A percentile compares a stretch with the other conserved stretches of the same genome.
Evolutionary conservation across 1,140 invertebrate genomes (phyloP).

Genomic region (Anadara kagoshimensis): DNA sequence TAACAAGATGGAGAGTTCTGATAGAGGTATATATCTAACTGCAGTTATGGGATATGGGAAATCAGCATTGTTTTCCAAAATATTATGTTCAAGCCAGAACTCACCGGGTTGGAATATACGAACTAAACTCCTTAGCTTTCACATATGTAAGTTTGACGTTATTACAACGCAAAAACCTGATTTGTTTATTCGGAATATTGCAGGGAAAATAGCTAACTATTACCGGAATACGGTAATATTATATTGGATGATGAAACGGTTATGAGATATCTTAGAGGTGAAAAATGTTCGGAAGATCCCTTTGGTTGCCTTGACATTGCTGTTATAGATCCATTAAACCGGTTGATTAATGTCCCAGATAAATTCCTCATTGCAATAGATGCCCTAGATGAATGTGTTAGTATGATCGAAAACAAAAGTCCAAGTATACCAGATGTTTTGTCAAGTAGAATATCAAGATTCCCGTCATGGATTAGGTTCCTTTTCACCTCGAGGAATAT

Average conservation of each 20-base stretch:
- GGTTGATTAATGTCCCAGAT: not conserved
- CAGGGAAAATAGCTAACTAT: not conserved
- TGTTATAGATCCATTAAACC: not conserved
- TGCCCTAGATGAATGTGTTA: conserved; percentile 15
- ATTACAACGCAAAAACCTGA: not conserved
- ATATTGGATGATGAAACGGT: not conserved
- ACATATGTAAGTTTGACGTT: conserved; percentile 14
- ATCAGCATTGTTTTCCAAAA: conserved; percentile 9
- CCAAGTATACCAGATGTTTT: not conserved
- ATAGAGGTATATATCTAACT: not conserved
- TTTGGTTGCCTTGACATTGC: conserved; percentile 7
- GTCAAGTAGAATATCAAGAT: not conserved
- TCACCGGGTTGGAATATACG: not conserved
- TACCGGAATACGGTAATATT: conserved; percentile 8
- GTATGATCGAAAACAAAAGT: not conserved
- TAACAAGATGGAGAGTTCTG: too few species aligned
- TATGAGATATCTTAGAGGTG: not conserved
- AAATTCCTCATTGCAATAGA: conserved; percentile 12
- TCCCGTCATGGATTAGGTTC: conserved; percentile 8
- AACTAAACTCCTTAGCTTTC: conserved; percentile 5
- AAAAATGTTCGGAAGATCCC: conserved; percentile 11
- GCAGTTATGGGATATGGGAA: conserved; percentile 25
- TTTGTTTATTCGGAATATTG: conserved; percentile 14
- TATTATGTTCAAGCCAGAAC: not conserved
- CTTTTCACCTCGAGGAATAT: conserved; percentile 11